Conservation (phyloP, 2,113 vertebrate species). For the Epinephelus cyanopodus region DNA sequence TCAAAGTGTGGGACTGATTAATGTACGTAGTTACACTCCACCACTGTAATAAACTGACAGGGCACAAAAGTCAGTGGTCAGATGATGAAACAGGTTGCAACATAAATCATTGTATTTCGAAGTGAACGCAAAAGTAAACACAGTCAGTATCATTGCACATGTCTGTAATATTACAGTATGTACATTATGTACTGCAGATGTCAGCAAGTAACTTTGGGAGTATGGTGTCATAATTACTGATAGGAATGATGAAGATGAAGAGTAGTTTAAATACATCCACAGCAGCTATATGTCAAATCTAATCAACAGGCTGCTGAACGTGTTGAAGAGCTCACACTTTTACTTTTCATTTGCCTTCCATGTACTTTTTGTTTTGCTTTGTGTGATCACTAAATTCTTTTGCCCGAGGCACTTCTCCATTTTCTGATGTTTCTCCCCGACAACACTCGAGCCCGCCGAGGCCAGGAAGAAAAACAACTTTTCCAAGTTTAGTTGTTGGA, state of each 20-base stretch:
- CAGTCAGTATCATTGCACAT: neutral
- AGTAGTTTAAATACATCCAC: neutral
- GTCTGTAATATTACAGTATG: neutral
- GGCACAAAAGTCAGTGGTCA: neutral
- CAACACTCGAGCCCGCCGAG: slow-evolving; percentile 17
- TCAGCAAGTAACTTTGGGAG: neutral
- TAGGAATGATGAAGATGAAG: neutral
- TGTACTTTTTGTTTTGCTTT: slow-evolving; percentile 38
- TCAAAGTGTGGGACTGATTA: too few relatives aligned
- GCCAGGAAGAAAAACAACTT: slow-evolving; percentile 61
- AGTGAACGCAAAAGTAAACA: neutral
- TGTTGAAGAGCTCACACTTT: neutral
- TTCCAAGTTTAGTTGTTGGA: slow-evolving; percentile 55
- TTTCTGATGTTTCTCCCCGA: slow-evolving; percentile 39
- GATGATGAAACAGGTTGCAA: slow-evolving; percentile 18
- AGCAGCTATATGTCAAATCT: neutral
- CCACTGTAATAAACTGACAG: neutral
- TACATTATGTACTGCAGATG: neutral
- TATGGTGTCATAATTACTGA: neutral
- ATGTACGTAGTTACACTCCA: too few relatives aligned
- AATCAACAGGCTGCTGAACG: slow-evolving; percentile 19
- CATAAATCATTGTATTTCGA: neutral
- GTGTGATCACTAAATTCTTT: slow-evolving; percentile 57
- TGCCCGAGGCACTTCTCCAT: slow-evolving; percentile 38
- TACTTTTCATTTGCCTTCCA: slow-evolving; percentile 33